Base-by-base conservation (phyloP, 2,113 vertebrate species). In the Dasyurus viverrinus region DNA sequence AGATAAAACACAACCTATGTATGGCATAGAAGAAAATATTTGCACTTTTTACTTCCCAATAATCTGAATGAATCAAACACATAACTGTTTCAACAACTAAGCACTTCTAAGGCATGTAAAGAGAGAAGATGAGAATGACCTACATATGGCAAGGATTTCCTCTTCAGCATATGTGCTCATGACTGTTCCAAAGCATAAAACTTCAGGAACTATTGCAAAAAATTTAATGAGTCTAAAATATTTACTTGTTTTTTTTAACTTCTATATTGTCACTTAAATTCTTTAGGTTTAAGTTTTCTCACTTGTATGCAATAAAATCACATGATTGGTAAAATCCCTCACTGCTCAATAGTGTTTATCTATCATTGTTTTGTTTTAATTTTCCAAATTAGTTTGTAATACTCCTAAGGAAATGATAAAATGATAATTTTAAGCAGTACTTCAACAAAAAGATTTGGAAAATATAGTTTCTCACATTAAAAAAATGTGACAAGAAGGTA, bases 21-120 rank as follows among this genome's bases (percentile, higher is more conserved):
- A 90, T 27, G 8, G 24, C 91, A 27, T 27, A 0, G 90, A 94
- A 93, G 91, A 95, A 92, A 53, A 22, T 27, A 11, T 68, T 23
- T 30, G 92, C 93, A 92, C 90, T 91, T 92, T 90, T 90, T 94
- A 90, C 42, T 76, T 90, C 14, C 6, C 5, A 46, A 90, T 89
- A 95, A 90, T 84, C 84, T 48, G 48, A 93, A 97, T 48, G 48
- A 48, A 89, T 96, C 95, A 96, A 96, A 93, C 76, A 95, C 76
- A 25, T 91, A 94, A 19, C 26, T 89, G 52, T 54, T 46, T 95
- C 92, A 84, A 92, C 57, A 96, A 96, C 57, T 27, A 84, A 55
- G 57, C 53, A 12, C 53, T 92, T 52, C 95, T 93, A 95, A 92
- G 27, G 42, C 84, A 48, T 96, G 92, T 94, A 92, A 95, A 93